These are phyloP conservation scores for Barnardius zonarius DNA, from an alignment of 2,113 vertebrate genomes.

Conservation along the genomic window DNA sequence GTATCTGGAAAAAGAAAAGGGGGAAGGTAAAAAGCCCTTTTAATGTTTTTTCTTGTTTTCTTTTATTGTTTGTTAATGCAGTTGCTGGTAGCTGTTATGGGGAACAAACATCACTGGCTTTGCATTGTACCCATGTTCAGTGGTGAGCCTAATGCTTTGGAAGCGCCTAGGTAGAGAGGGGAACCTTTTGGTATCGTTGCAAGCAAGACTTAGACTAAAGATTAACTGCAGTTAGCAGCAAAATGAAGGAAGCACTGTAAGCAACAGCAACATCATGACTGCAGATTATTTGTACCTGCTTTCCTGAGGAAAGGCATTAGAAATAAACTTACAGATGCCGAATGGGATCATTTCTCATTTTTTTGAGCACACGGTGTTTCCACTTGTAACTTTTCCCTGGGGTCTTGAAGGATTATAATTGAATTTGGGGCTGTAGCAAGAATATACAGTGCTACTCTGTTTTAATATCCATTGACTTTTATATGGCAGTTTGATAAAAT, in stretches of 20 bases:
- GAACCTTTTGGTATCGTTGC: not conserved
- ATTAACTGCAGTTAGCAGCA: not conserved
- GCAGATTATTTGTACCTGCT: conserved; percentile 3
- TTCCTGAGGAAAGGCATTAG: conserved; percentile 9
- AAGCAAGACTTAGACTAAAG: conserved; percentile 10
- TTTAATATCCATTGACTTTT: conserved; percentile 51
- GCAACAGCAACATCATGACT: not conserved
- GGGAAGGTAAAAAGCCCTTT: not conserved
- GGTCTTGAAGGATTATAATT: conserved; percentile 46
- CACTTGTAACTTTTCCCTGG: conserved; percentile 48
- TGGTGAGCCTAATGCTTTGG: not conserved
- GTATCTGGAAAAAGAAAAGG: conserved; percentile 22
- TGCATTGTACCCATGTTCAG: not conserved
- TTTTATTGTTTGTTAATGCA: not conserved
- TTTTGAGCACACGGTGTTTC: conserved; percentile 29
- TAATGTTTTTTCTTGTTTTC: not conserved
- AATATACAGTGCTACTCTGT: conserved; percentile 21
- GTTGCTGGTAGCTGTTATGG: not conserved
- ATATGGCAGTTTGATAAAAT: conserved; percentile 41
- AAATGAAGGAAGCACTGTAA: not conserved
- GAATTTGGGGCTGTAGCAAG: conserved; percentile 22
- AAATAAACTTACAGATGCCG: conserved; percentile 20
- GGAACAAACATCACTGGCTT: not conserved
- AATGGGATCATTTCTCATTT: not conserved
- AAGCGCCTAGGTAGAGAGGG: not conserved